These are phyloP conservation scores for Leguminivora glycinivorella DNA, from an alignment of 1,140 invertebrate genomes.

Conservation along the genomic window DNA sequence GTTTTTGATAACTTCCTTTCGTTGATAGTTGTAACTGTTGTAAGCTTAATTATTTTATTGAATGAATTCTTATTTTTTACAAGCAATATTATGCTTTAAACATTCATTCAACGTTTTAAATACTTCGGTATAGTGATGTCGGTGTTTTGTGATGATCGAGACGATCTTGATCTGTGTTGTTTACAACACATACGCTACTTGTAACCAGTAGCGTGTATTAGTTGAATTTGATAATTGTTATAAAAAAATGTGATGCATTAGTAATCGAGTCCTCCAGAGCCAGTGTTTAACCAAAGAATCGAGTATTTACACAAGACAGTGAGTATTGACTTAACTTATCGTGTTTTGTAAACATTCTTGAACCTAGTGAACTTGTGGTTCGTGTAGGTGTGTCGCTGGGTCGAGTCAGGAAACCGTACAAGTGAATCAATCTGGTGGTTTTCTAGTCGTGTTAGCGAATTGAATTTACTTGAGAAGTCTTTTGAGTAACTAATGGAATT, in stretches of 20 bases:
- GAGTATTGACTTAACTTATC: slow-evolving; percentile 8
- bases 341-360: slow-evolving; percentile 26
- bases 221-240: slow-evolving; percentile 20
- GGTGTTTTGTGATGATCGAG: neutral
- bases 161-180: neutral
- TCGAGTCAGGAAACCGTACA: neutral
- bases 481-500: neutral
- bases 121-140: neutral
- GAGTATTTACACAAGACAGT: slow-evolving; percentile 22
- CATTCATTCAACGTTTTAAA: neutral
- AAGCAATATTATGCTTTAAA: neutral
- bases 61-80: neutral
- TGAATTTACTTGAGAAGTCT: neutral
- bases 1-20: slow-evolving; percentile 12
- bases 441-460: neutral
- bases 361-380: slow-evolving; percentile 13
- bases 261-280: slow-evolving; percentile 8
- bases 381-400: neutral
- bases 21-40: too few species aligned
- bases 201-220: slow-evolving; percentile 19
- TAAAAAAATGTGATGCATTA: slow-evolving; percentile 24
- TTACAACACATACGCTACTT: slow-evolving; percentile 11
- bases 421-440: neutral
- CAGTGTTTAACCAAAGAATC: slow-evolving; percentile 22
- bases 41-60: neutral